These are phyloP conservation scores for Orycteropus afer DNA, from an alignment of 2,113 vertebrate species.

Conservation along the genomic window DNA sequence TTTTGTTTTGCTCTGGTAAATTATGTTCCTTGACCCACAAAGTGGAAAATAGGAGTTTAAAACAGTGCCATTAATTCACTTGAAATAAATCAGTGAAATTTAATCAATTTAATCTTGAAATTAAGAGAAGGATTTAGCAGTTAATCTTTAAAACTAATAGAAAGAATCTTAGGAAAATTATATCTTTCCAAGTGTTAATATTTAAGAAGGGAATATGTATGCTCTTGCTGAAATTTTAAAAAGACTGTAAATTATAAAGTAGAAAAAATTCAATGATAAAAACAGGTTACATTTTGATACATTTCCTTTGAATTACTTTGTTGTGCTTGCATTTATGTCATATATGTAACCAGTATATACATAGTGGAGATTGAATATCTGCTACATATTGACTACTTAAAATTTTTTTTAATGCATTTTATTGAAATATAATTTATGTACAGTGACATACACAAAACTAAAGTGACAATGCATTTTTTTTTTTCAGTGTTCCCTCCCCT, in stretches of 20 bases:
- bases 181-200: conserved; percentile 41
- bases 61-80: conserved; percentile 14
- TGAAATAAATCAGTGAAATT: conserved; percentile 30
- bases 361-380: conserved; percentile 4
- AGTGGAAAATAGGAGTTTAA: conserved; percentile 47
- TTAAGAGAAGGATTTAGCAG: not conserved
- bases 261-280: conserved; percentile 4
- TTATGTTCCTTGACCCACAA: conserved; percentile 38
- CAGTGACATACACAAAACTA: too few species aligned
- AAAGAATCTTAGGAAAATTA: conserved; percentile 17
- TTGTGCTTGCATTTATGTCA: not conserved
- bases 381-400: not conserved
- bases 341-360: not conserved
- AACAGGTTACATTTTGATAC: conserved; percentile 37
- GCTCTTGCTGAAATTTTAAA: conserved; percentile 26
- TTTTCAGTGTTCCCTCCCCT: too few species aligned
- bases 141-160: conserved; percentile 53
- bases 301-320: conserved; percentile 42
- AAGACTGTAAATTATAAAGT: conserved; percentile 17
- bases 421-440: too few species aligned
- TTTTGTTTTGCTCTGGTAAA: not conserved
- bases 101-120: conserved; percentile 29
- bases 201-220: conserved; percentile 12
- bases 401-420: too few species aligned
- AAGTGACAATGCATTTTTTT: too few species aligned